Conservation (phyloP, 2,113 vertebrate genomes). For the Bambusicola thoracicus region DNA sequence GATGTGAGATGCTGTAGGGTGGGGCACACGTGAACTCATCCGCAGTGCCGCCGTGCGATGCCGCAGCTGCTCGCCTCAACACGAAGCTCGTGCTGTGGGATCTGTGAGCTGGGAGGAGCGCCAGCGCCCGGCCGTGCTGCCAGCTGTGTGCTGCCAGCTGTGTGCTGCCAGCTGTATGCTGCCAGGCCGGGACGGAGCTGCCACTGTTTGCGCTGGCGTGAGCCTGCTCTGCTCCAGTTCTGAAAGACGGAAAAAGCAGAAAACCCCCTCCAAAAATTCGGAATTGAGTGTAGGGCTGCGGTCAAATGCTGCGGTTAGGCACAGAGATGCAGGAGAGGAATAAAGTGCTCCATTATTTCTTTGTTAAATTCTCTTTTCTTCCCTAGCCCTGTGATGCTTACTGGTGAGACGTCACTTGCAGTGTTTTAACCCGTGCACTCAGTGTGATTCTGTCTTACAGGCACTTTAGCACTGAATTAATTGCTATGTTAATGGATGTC, state of each 20-base stretch:
- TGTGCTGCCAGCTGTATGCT: neutral
- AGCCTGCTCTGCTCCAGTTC: neutral
- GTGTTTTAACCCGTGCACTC: neutral
- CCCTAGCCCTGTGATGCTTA: neutral
- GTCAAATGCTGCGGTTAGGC: constrained; percentile 15
- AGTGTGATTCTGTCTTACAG: neutral
- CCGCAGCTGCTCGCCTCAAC: neutral
- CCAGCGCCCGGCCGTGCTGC: neutral
- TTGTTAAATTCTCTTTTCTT: constrained; percentile 38
- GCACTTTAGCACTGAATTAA: constrained; percentile 70
- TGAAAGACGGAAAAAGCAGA: neutral
- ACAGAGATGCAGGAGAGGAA: neutral
- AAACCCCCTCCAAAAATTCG: neutral
- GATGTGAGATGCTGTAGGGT: rapidly evolving
- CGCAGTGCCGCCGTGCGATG: rapidly evolving
- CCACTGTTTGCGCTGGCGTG: neutral
- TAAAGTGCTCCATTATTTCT: neutral
- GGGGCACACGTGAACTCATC: rapidly evolving
- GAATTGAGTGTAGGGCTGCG: neutral
- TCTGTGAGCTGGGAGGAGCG: rapidly evolving
- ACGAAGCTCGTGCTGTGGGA: neutral
- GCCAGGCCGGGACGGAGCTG: neutral
- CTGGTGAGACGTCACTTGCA: constrained; percentile 23
- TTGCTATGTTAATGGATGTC: constrained; percentile 60
- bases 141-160: neutral